Evolutionary conservation across 2,888 invertebrate genomes (phyloP).

Genomic region (Odiellus spinosus): DNA sequence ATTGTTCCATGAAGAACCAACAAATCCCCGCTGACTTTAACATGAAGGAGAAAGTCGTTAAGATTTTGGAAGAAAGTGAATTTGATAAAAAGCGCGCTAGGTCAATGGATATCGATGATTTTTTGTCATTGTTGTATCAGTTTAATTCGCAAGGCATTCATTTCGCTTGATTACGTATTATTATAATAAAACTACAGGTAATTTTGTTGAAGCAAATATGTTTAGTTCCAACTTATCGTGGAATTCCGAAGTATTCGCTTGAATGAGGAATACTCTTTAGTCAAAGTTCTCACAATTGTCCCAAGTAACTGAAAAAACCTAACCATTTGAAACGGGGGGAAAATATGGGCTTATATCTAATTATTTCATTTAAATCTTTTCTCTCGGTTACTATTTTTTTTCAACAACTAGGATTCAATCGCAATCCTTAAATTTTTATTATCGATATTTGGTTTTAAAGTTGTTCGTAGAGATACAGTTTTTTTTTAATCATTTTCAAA

Average conservation of each 20-base stretch:
- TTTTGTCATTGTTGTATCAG: constrained; percentile 51
- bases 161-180: constrained; percentile 62
- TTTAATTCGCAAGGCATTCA: constrained; percentile 89
- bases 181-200: constrained; percentile 1
- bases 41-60: constrained; percentile 60
- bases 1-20: constrained; percentile 71
- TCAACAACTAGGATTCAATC: no score
- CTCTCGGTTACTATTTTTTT: no score
- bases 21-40: constrained; percentile 61
- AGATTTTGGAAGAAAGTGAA: constrained; percentile 46
- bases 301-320: no score
- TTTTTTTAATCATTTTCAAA: no score
- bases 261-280: no score
- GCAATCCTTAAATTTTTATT: no score
- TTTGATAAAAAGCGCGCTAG: constrained; percentile 68
- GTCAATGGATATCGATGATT: constrained; percentile 92
- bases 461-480: no score
- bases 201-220: background rate
- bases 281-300: no score
- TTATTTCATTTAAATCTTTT: no score
- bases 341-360: no score
- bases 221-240: background rate
- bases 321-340: no score
- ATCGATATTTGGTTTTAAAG: no score
- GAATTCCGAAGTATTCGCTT: constrained; percentile 1